Conservation (phyloP, 2,888 invertebrate genomes). For the Drosophila paranaensis region DNA sequence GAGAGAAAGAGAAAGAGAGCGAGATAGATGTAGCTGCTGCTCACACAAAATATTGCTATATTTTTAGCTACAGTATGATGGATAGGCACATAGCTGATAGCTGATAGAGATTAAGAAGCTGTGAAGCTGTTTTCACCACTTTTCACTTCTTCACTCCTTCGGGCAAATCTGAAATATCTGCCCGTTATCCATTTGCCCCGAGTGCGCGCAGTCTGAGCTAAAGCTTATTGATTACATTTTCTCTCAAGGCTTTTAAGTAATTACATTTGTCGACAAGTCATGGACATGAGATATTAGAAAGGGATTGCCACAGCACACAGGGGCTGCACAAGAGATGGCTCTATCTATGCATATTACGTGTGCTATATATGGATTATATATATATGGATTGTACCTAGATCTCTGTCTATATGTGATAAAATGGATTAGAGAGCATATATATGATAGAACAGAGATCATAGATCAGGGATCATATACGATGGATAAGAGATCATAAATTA, state of each 20-base stretch:
- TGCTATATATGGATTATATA: neutral
- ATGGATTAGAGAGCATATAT: too few species aligned
- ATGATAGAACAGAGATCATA: too few species aligned
- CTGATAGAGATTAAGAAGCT: conserved; percentile 2
- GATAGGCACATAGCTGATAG: neutral
- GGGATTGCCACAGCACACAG: too few species aligned
- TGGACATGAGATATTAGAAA: too few species aligned
- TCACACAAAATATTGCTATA: conserved; percentile 6
- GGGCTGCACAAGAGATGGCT: too few species aligned
- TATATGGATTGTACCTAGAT: neutral
- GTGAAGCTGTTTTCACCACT: neutral
- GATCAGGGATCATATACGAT: too few species aligned
- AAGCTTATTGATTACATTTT: neutral
- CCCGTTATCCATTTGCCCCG: neutral
- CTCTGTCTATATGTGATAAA: too few species aligned
- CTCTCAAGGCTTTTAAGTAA: neutral
- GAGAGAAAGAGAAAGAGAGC: neutral
- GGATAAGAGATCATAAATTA: too few species aligned
- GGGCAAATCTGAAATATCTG: neutral
- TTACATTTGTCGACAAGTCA: too few species aligned
- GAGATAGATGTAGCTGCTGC: neutral
- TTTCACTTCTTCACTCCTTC: neutral
- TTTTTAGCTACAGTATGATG: conserved; percentile 3
- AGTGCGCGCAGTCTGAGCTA: neutral
- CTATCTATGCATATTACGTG: too few species aligned